These are phyloP conservation scores for Seira sanloemensis DNA, from an alignment of 2,888 invertebrate species.

Conservation along the genomic window DNA sequence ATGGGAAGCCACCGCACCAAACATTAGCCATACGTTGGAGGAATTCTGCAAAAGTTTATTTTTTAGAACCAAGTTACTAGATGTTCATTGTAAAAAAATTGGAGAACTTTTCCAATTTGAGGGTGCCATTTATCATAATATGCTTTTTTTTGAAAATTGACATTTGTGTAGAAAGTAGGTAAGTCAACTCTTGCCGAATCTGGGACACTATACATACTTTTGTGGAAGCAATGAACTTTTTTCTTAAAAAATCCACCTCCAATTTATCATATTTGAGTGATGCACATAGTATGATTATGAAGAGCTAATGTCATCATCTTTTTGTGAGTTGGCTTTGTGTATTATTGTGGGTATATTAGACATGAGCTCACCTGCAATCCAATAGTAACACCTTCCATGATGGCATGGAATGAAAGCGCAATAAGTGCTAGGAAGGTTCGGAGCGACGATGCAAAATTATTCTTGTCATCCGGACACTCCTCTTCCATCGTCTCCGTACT, in stretches of 20 bases:
- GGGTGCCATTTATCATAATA: not conserved
- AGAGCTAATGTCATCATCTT: no score
- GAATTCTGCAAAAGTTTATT: constrained; percentile 60
- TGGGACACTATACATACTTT: not conserved
- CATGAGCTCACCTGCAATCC: constrained; percentile 80
- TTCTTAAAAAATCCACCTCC: no score
- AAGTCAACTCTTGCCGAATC: not conserved
- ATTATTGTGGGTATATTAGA: no score
- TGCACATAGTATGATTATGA: no score
- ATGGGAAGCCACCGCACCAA: constrained; percentile 76
- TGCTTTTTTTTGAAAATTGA: constrained; percentile 3
- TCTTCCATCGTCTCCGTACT: constrained; percentile 35
- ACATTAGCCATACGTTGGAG: constrained; percentile 75
- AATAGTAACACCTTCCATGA: constrained; percentile 88
- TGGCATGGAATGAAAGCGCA: constrained; percentile 86
- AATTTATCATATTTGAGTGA: no score
- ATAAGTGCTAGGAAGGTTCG: constrained; percentile 76
- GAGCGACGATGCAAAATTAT: constrained; percentile 49
- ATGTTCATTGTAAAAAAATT: no score
- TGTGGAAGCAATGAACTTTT: not conserved
- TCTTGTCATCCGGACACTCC: constrained; percentile 56
- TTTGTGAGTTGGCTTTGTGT: no score
- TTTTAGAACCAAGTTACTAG: not conserved
- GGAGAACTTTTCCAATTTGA: constrained; percentile 10
- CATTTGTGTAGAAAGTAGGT: not conserved